Evolutionary conservation across 2,797 vertebrate species (phyloP).

Genomic region (Halcyon smyrnensis): DNA sequence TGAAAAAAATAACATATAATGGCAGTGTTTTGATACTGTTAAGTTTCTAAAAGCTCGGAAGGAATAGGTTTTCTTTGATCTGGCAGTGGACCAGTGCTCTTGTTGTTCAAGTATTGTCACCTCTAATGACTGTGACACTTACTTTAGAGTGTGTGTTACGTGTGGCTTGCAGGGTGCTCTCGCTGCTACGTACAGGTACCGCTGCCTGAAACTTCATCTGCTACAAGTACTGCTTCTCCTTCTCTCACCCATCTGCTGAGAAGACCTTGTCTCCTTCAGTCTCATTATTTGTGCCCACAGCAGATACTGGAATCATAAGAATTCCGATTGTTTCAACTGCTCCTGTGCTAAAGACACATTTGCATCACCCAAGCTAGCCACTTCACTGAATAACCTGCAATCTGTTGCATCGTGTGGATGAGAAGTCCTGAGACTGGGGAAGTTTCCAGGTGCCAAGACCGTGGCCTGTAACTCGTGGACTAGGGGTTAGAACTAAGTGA

Average conservation of each 20-base stretch:
- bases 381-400: neutral
- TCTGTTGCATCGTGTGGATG: neutral
- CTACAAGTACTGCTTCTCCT: neutral
- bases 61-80: neutral
- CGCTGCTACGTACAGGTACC: accelerated
- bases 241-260: neutral
- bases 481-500: neutral
- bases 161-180: accelerated
- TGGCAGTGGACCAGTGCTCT: neutral
- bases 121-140: neutral
- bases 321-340: neutral
- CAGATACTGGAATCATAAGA: neutral
- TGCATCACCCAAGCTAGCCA: too few relatives aligned
- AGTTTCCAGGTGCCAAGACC: neutral
- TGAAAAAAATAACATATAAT: neutral
- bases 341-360: neutral
- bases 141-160: accelerated
- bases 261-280: neutral
- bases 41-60: neutral
- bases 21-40: neutral
- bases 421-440: neutral
- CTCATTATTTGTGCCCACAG: neutral
- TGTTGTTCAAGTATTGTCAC: neutral
- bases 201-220: neutral
- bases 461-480: too few relatives aligned